phyloP scores from a whole-genome alignment of 64 coral and sea anemone genomes.

The Porites lutea region DNA sequence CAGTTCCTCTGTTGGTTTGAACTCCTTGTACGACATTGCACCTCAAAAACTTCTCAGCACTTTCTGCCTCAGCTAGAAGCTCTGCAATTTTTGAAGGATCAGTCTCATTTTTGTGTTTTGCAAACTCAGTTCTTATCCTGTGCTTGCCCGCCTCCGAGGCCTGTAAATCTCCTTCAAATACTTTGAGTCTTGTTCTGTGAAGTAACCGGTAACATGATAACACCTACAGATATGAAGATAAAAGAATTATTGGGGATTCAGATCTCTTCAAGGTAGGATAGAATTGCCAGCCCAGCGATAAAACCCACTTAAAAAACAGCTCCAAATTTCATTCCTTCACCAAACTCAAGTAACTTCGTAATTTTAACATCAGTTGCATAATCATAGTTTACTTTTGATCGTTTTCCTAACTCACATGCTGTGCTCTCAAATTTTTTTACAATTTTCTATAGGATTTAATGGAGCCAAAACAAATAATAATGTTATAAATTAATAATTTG shows the following conservation, averaged over 20 bases:
- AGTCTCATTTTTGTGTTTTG: conserved; percentile 81
- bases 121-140: conserved; percentile 78
- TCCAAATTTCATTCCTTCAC: too few relatives aligned
- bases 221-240: conserved; percentile 47
- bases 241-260: background rate
- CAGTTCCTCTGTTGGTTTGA: conserved; percentile 46
- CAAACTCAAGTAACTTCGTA: too few relatives aligned
- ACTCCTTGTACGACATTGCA: conserved; percentile 84
- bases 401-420: too few relatives aligned
- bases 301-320: too few relatives aligned
- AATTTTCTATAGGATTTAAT: too few relatives aligned
- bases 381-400: too few relatives aligned
- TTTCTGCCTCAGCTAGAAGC: conserved; percentile 74
- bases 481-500: too few relatives aligned
- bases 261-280: too few relatives aligned
- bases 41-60: conserved; percentile 73
- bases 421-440: too few relatives aligned
- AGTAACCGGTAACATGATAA: conserved; percentile 79
- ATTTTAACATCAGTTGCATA: too few relatives aligned
- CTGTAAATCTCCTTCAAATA: conserved; percentile 69
- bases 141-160: conserved; percentile 76
- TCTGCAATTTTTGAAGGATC: conserved; percentile 77
- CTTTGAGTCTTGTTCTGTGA: conserved; percentile 78
- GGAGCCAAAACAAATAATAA: too few relatives aligned
- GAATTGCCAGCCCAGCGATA: too few relatives aligned